These are phyloP conservation scores for Xiphorhynchus elegans DNA, from an alignment of 2,113 vertebrate species.

Conservation along the genomic window DNA sequence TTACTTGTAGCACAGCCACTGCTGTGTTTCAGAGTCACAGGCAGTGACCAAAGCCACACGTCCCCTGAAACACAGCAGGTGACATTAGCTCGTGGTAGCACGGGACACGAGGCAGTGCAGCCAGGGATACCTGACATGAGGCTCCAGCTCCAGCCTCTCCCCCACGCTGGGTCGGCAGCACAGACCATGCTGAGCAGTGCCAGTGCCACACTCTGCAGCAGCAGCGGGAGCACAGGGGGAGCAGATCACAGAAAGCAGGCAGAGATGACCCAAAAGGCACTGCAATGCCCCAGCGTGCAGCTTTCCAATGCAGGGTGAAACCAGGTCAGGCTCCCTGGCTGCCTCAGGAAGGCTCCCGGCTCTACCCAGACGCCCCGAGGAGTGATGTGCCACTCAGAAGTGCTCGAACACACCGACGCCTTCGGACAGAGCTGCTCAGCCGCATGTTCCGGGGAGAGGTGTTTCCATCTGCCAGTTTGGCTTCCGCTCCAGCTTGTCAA, in stretches of 20 bases:
- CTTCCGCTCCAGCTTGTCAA: not conserved
- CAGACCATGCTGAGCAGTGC: rapidly evolving
- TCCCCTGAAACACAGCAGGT: not conserved
- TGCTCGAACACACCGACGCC: rapidly evolving
- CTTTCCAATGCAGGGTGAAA: not conserved
- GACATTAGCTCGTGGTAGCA: rapidly evolving
- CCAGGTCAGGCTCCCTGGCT: not conserved
- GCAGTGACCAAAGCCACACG: not conserved
- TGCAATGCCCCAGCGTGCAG: rapidly evolving
- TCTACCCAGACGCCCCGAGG: rapidly evolving
- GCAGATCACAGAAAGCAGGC: not conserved
- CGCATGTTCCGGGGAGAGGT: not conserved
- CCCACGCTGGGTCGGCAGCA: not conserved
- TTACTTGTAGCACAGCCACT: not conserved
- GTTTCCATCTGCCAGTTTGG: not conserved
- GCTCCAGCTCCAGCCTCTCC: not conserved
- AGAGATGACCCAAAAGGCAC: not conserved
- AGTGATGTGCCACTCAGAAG: rapidly evolving
- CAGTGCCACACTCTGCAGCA: rapidly evolving
- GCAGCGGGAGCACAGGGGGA: rapidly evolving
- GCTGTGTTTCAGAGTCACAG: rapidly evolving
- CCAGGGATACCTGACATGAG: not conserved
- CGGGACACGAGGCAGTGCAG: not conserved
- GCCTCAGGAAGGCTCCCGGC: not conserved
- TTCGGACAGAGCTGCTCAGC: rapidly evolving